Base-by-base conservation (phyloP, 2,888 invertebrate genomes). In the Monochamus alternatus region DNA sequence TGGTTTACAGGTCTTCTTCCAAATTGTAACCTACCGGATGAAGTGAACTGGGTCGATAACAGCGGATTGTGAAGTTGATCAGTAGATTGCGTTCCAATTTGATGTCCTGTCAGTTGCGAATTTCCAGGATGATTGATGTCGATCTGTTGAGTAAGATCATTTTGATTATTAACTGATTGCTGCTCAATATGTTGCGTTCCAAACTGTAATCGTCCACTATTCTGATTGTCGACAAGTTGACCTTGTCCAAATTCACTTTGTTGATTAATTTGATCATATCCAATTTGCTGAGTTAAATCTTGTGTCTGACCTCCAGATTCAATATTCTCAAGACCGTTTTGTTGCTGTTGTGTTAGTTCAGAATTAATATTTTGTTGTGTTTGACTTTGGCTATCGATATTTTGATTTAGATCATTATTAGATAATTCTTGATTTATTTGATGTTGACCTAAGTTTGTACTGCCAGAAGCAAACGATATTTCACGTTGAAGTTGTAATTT, bases 401-500 rank as follows among this genome's bases (percentile, higher is more conserved):
- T 22, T n/a, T 55, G 5, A 55, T 14, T 55, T 55, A 7, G 8
- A 14, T 12, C 55, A 55, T 14, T 55, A 55, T n/a, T 55, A 38
- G 38, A 38, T 14, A 55, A 14, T 55, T n/a, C 31, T 60, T 67
- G 72, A 10, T 47, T 47, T 30, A 8, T 30, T 52, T 64, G 64
- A 14, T 72, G 31, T 65, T 30, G 65, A 44, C 12, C 30, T n/a
- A 62, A 38, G 30, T 65, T 60, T 22, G 8, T 43, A 8, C 31
- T 3, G 8, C 12, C 22, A n/a, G 14, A 14, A 43, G 43, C 10
- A 30, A 8, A 52, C 12, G 70, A 14, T 62, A 76, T 60, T 55
- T 81, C 75, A 72, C 59, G 68, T 51, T 75, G 65, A 5, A 70
- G 60, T 65, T 68, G 47, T 31, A 66, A 9, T 74, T 75, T 72